These are phyloP conservation scores for Phrynocephalus vlangalii DNA, from an alignment of 2,797 vertebrate species.

Conservation along the genomic window DNA sequence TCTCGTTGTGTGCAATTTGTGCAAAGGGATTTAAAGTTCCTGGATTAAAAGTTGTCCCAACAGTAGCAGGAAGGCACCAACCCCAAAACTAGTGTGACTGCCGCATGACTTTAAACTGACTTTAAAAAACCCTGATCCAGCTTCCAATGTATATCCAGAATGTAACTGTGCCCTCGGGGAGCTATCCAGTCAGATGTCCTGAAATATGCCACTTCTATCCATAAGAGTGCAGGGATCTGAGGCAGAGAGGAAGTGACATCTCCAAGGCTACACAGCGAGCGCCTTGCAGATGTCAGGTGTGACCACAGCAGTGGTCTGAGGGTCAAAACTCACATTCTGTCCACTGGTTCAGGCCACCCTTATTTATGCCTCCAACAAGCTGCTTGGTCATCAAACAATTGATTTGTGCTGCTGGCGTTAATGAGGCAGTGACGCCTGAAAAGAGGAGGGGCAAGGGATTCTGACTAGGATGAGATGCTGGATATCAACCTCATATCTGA, in stretches of 20 bases:
- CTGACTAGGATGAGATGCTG: background rate
- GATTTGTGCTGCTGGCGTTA: background rate
- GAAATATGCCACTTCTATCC: background rate
- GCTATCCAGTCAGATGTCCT: background rate
- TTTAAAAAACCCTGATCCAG: too few relatives aligned
- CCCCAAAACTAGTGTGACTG: too few relatives aligned
- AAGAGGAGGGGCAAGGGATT: background rate
- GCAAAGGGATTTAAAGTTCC: too few relatives aligned
- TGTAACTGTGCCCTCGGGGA: too few relatives aligned
- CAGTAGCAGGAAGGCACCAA: too few relatives aligned
- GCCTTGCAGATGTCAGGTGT: background rate
- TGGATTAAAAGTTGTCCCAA: too few relatives aligned
- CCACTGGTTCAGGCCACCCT: background rate
- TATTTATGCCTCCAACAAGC: background rate
- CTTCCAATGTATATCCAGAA: too few relatives aligned
- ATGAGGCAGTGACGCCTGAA: background rate
- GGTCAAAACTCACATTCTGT: background rate
- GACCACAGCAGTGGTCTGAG: background rate
- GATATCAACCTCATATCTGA: background rate
- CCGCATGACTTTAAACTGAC: too few relatives aligned
- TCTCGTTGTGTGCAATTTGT: too few relatives aligned
- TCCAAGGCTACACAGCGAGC: background rate
- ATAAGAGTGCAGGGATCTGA: background rate
- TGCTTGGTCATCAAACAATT: background rate
- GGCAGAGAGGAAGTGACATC: background rate